Evolutionary conservation across 2,113 vertebrate genomes (phyloP).

Genomic region (Setophaga petechia): DNA sequence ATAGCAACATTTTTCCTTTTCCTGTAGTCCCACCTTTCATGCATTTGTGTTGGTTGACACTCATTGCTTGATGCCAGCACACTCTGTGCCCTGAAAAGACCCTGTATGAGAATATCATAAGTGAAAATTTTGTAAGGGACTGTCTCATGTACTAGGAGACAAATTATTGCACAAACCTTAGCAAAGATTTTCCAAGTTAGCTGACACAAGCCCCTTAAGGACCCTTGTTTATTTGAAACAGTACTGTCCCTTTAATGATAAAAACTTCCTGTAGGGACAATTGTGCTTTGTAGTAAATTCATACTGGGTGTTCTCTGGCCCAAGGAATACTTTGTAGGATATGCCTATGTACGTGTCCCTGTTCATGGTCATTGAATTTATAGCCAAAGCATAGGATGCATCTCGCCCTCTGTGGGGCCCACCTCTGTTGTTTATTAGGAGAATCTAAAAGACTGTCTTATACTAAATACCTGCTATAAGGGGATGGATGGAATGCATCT

Average conservation of each 20-base stretch:
- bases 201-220: background rate
- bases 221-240: background rate
- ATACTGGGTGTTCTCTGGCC: background rate
- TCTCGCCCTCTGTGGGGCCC: background rate
- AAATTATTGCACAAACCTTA: background rate
- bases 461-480: background rate
- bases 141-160: background rate
- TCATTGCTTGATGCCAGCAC: background rate
- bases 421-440: background rate
- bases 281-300: background rate
- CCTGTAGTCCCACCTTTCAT: background rate
- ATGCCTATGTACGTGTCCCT: background rate
- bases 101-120: accelerated
- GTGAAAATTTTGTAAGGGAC: background rate
- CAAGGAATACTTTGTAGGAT: background rate
- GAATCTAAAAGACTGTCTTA: background rate
- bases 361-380: background rate
- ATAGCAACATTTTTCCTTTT: background rate
- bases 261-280: background rate
- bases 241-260: background rate
- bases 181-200: background rate
- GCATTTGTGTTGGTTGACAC: background rate
- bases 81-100: background rate
- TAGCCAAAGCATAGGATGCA: background rate
- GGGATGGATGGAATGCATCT: background rate